These are phyloP conservation scores for Netta rufina DNA, from an alignment of 2,797 vertebrate genomes.

Conservation along the genomic window DNA sequence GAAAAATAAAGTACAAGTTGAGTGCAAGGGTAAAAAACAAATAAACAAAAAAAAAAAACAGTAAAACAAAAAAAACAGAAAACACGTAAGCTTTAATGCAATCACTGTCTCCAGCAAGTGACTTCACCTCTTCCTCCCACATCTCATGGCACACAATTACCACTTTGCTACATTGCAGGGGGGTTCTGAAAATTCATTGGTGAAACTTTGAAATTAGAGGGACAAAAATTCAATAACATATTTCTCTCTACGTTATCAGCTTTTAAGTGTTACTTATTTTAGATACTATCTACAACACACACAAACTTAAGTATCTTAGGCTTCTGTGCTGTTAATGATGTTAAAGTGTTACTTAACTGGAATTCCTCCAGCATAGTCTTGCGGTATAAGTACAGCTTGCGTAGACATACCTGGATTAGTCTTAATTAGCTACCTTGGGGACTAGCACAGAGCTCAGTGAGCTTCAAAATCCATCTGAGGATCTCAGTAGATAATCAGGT, in stretches of 20 bases:
- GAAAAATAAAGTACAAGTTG: neutral
- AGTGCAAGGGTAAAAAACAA: neutral
- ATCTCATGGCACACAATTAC: neutral
- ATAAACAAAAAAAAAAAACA: too few relatives aligned
- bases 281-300: neutral
- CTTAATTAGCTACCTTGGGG: neutral
- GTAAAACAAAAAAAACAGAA: too few relatives aligned
- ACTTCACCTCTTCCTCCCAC: neutral
- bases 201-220: neutral
- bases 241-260: neutral
- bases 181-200: neutral
- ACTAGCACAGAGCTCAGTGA: neutral
- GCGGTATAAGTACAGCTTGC: neutral
- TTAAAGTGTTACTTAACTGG: neutral
- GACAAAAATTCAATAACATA: neutral
- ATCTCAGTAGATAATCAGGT: neutral
- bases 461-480: neutral
- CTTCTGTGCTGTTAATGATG: neutral
- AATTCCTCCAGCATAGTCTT: neutral
- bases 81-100: rapidly evolving
- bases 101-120: neutral
- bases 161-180: neutral
- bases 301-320: neutral
- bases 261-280: neutral
- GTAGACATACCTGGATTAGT: neutral